phyloP scores from a whole-genome alignment of 1,140 invertebrate species.

The Lerema accius region DNA sequence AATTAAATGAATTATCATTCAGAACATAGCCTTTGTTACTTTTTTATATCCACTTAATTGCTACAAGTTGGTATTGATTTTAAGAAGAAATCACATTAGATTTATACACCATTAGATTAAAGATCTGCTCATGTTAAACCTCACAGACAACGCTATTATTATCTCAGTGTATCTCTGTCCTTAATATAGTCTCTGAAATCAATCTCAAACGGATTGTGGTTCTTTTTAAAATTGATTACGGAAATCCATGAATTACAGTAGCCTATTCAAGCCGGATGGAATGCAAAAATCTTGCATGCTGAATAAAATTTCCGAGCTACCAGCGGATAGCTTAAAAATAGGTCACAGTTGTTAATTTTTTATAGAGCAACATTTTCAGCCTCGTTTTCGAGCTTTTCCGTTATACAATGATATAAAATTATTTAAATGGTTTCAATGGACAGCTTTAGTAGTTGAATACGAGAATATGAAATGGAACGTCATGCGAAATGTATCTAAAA shows the following conservation, averaged over 20 bases:
- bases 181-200: too few relatives aligned
- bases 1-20: too few relatives aligned
- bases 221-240: background rate
- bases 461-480: constrained; percentile 1
- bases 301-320: background rate
- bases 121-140: too few relatives aligned
- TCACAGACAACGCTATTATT: too few relatives aligned
- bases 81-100: too few relatives aligned
- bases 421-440: constrained; percentile 18
- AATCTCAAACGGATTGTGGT: too few relatives aligned
- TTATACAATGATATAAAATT: constrained; percentile 15
- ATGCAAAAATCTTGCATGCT: background rate
- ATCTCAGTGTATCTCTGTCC: too few relatives aligned
- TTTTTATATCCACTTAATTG: too few relatives aligned
- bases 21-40: too few relatives aligned
- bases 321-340: constrained; percentile 1
- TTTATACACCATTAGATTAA: too few relatives aligned
- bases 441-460: constrained; percentile 5
- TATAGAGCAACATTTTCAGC: constrained; percentile 5
- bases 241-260: background rate
- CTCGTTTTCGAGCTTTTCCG: constrained; percentile 6
- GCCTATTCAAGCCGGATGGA: background rate
- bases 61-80: too few relatives aligned
- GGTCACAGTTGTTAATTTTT: constrained; percentile 19
- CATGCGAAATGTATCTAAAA: too few relatives aligned